These are phyloP conservation scores for Clarias laeviceps DNA, from an alignment of 2,797 vertebrate genomes.

Conservation along the genomic window DNA sequence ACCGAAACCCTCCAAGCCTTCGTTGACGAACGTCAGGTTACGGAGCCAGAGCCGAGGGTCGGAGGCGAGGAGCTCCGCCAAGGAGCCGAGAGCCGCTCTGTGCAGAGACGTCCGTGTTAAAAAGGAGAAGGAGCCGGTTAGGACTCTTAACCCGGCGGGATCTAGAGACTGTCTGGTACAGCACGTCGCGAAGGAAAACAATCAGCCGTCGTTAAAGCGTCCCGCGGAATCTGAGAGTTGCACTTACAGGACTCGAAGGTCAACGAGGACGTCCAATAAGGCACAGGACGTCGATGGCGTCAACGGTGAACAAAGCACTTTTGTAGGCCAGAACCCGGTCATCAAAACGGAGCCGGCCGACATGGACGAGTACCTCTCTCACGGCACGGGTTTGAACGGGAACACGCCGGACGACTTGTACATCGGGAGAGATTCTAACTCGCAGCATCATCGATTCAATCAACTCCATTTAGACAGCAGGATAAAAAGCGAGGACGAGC, in stretches of 20 bases:
- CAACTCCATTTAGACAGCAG: slow-evolving; percentile 66
- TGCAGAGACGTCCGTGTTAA: slow-evolving; percentile 70
- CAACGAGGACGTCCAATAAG: slow-evolving; percentile 80
- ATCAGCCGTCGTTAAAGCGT: slow-evolving; percentile 75
- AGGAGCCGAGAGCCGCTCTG: slow-evolving; percentile 26
- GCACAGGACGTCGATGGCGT: slow-evolving; percentile 75
- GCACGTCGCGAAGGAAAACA: slow-evolving; percentile 83
- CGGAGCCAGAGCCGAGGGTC: slow-evolving; percentile 76
- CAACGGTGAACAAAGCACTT: slow-evolving; percentile 75
- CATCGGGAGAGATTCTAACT: slow-evolving; percentile 59
- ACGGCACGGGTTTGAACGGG: background rate
- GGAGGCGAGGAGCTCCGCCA: slow-evolving; percentile 77
- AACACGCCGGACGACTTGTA: background rate
- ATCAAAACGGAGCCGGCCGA: slow-evolving; percentile 74
- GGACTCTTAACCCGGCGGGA: slow-evolving; percentile 73
- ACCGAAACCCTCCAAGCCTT: slow-evolving; percentile 90
- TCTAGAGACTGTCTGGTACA: slow-evolving; percentile 75
- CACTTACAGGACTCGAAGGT: slow-evolving; percentile 90
- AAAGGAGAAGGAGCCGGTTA: slow-evolving; percentile 29
- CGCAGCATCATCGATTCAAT: slow-evolving; percentile 7
- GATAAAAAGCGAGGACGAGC: slow-evolving; percentile 77
- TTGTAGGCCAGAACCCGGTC: slow-evolving; percentile 59
- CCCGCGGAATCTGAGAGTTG: slow-evolving; percentile 76
- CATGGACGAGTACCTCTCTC: slow-evolving; percentile 45
- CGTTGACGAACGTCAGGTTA: slow-evolving; percentile 84